Evolutionary conservation across 2,113 vertebrate genomes (phyloP).

Genomic region (Amblyornis subalaris): DNA sequence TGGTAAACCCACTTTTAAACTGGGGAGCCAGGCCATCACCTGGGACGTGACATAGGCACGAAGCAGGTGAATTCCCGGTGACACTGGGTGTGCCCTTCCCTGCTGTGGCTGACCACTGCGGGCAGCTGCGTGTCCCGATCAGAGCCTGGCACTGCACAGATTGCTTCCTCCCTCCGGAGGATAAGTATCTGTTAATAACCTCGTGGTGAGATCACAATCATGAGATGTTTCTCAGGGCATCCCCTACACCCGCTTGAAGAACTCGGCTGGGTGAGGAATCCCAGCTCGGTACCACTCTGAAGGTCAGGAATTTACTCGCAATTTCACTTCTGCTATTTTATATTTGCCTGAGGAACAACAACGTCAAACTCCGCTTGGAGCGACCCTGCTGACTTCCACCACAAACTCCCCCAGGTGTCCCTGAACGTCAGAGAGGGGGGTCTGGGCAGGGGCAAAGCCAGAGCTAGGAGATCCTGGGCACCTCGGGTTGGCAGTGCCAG

Average conservation of each 20-base stretch:
- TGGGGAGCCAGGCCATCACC: not conserved
- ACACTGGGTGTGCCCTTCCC: not conserved
- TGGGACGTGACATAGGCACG: accelerated
- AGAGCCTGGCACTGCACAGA: not conserved
- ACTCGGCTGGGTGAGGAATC: not conserved
- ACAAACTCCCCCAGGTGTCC: not conserved
- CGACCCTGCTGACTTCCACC: not conserved
- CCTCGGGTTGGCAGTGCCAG: accelerated
- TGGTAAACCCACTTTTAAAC: not conserved
- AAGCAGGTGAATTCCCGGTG: not conserved
- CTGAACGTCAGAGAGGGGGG: not conserved
- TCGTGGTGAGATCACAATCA: conserved; percentile 11
- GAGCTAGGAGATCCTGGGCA: not conserved
- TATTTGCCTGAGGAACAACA: not conserved
- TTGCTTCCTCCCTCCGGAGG: not conserved
- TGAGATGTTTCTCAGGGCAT: not conserved
- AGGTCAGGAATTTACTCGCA: conserved; percentile 43
- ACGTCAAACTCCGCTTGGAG: not conserved
- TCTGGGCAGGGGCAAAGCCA: not conserved
- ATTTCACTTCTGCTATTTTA: conserved; percentile 51
- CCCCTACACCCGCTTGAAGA: not conserved
- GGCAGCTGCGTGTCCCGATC: not conserved
- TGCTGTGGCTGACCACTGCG: not conserved
- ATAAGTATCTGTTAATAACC: conserved; percentile 33
- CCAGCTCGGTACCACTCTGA: not conserved